Base-by-base conservation (phyloP, 2,888 invertebrate genomes). In the Melanophora roralis region DNA sequence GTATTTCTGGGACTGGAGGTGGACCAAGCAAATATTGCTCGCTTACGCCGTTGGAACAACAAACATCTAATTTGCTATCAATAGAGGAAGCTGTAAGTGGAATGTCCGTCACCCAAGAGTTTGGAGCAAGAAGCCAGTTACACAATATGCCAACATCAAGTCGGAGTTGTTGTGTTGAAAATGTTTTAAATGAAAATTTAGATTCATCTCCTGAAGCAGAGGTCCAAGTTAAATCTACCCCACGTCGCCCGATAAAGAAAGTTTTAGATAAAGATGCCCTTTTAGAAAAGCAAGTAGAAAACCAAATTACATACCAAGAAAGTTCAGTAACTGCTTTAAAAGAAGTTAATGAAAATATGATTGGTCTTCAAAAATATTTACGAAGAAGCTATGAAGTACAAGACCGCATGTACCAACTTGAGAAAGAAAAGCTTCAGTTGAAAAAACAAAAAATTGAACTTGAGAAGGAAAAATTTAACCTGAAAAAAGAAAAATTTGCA, bases 1-100 rank as follows among this genome's bases (percentile, higher is more conserved):
- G 59, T n/a, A 21, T 74, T 40, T 74, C 74, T 6, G 74, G 64
- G n/a, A 69, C 59, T 16, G 73, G 68, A 40, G 73, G 68, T 23
- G 68, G 74, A 21, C 74, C 64, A 38, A 53, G 72, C 23, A 57
- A 43, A 14, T 55, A 53, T 51, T 78, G 72, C 27, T 73, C 62
- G 9, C 55, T 78, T n/a, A 40, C 40, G n/a, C 40, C 11, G 38
- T 34, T 27, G 1, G 59, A 67, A n/a, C 14, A 45, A 9, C 45
- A 55, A 1, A 9, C 53, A 1, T 16, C 43, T 21, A 43, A 67
- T 9, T 12, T n/a, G 1, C 1, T 23, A 8, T 5, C 51, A 12
- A 12, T 7, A 67, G 21, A 23, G 14, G 64, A 34, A 38, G n/a
- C 7, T 14, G 14, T 6, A 49, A 27, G 36, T 38, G n/a, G n/a